A percentile compares a stretch with the other conserved stretches of the same genome.
phyloP scores from a whole-genome alignment of 2,888 invertebrate genomes.

The Nymphalis polychloros region DNA sequence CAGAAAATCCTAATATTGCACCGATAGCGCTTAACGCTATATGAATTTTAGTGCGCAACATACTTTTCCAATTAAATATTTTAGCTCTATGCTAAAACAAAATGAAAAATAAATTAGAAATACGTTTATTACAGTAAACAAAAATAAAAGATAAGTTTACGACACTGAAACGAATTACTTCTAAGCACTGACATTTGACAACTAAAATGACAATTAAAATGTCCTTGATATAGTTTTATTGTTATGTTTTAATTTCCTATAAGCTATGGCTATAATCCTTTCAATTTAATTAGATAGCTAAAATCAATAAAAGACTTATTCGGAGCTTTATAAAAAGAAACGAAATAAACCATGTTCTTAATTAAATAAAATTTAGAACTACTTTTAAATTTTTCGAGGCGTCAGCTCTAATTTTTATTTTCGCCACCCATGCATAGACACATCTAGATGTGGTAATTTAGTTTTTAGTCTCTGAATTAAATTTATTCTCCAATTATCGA shows the following conservation, averaged over 20 bases:
- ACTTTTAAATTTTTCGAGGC: no score
- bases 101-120: neutral
- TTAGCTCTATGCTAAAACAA: neutral
- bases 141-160: neutral
- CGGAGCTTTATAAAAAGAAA: no score
- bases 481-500: no score
- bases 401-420: no score
- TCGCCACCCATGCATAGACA: no score
- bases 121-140: neutral
- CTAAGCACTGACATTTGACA: slow-evolving; percentile 1
- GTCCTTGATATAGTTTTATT: neutral
- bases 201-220: slow-evolving; percentile 3
- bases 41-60: slow-evolving; percentile 70
- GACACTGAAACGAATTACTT: neutral
- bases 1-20: slow-evolving; percentile 63
- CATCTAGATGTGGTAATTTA: no score
- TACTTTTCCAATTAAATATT: slow-evolving; percentile 39
- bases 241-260: neutral
- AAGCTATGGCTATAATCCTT: no score
- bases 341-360: no score
- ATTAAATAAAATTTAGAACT: no score
- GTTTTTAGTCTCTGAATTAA: no score
- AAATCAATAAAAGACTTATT: no score
- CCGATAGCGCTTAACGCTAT: slow-evolving; percentile 68
- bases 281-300: no score